Conservation (phyloP, 64 coral and sea anemone genomes). For the Porites australiensis region DNA sequence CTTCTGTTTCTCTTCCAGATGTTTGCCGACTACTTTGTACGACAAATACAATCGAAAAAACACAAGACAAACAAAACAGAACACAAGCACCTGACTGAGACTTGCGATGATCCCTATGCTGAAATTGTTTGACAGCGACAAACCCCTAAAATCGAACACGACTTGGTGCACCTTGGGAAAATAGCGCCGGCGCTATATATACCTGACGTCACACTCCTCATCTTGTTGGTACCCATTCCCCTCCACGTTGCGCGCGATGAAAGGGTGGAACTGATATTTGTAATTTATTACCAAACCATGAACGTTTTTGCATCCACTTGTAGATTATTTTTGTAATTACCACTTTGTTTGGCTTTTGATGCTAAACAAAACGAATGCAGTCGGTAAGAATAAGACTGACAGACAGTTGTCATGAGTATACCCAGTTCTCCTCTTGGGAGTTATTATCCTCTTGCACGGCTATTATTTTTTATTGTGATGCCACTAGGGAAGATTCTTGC, state of each 20-base stretch:
- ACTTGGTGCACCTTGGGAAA: background rate
- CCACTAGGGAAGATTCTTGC: no score
- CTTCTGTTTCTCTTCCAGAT: slow-evolving; percentile 53
- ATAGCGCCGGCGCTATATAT: slow-evolving; percentile 43
- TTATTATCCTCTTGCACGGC: no score
- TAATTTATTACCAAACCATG: background rate
- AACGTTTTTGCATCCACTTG: background rate
- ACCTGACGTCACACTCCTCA: background rate
- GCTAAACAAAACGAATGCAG: no score
- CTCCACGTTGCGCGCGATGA: background rate
- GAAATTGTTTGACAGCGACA: slow-evolving; percentile 44
- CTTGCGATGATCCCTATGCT: slow-evolving; percentile 7
- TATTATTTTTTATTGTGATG: no score
- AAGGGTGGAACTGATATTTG: no score
- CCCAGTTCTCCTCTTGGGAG: no score
- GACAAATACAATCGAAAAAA: slow-evolving; percentile 35
- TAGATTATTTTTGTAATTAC: slow-evolving; percentile 28
- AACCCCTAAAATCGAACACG: background rate
- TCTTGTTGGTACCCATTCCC: background rate
- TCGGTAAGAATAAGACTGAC: no score
- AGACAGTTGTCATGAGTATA: no score
- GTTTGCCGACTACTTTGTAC: slow-evolving; percentile 76
- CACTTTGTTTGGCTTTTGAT: no score
- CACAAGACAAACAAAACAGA: background rate
- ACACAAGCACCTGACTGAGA: background rate